phyloP scores from a whole-genome alignment of 2,113 vertebrate genomes.

The Centrocercus urophasianus region DNA sequence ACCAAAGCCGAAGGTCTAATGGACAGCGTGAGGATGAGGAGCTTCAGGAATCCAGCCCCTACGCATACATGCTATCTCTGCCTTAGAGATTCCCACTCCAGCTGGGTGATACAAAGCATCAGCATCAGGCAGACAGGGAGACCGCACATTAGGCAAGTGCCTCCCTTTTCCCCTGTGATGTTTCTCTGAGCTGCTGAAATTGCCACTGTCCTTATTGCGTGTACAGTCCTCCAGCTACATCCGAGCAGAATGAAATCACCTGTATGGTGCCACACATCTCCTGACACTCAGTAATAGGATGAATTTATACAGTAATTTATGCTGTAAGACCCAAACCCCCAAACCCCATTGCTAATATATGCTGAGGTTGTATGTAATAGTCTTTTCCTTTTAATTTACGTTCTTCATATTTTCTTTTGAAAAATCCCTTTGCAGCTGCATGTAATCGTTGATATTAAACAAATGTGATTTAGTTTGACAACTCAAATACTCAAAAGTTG shows the following conservation, averaged over 20 bases:
- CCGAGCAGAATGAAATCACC: neutral
- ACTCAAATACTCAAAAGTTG: neutral
- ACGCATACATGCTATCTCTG: neutral
- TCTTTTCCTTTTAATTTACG: neutral
- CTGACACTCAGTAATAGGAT: neutral
- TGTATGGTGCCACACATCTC: rapidly evolving
- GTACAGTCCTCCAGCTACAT: neutral
- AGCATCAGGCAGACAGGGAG: neutral
- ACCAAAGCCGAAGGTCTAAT: rapidly evolving
- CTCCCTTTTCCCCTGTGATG: neutral
- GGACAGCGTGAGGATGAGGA: neutral
- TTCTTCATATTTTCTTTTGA: neutral
- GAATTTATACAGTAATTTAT: neutral
- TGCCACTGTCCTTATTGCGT: neutral
- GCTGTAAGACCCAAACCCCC: neutral
- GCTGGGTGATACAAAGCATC: neutral
- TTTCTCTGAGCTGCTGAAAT: neutral
- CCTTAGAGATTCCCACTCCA: neutral
- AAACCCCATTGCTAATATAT: neutral
- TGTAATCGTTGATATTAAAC: neutral
- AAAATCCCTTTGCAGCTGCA: neutral
- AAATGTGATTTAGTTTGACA: neutral
- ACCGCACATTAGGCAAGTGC: neutral
- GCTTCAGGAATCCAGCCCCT: neutral
- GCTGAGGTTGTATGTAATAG: neutral